phyloP scores from a whole-genome alignment of 2,888 invertebrate species.

The Bombylius major region DNA sequence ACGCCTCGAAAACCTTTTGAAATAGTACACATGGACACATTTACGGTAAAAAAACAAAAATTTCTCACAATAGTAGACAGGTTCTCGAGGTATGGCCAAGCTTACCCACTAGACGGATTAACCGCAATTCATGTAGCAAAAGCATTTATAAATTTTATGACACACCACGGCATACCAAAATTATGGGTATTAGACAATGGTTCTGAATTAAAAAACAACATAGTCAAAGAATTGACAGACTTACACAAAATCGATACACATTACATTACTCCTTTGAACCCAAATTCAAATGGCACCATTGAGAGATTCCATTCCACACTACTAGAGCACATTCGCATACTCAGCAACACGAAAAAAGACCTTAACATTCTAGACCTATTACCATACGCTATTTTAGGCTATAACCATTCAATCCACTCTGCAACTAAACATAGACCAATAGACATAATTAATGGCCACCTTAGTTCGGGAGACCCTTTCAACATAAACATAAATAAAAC shows the following conservation, averaged over 20 bases:
- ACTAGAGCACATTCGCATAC: neutral
- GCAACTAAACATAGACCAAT: no score
- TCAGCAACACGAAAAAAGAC: neutral
- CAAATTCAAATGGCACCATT: neutral
- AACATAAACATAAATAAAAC: no score
- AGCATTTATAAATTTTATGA: neutral
- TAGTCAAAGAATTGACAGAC: neutral
- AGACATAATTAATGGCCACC: no score
- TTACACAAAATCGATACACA: neutral
- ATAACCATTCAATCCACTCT: no score
- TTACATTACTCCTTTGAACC: neutral
- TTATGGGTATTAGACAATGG: neutral
- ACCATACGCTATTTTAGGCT: no score
- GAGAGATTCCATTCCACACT: neutral
- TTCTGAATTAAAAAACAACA: neutral
- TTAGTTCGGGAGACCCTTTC: no score
- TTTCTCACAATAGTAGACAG: neutral
- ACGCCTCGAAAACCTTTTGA: neutral
- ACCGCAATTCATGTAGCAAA: neutral
- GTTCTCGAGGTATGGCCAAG: neutral
- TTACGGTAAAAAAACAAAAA: constrained; percentile 1
- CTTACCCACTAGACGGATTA: neutral
- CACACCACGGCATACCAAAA: neutral
- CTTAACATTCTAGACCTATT: neutral
- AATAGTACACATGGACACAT: constrained; percentile 28